A percentile compares a stretch with the other conserved stretches of the same genome.
phyloP scores from a whole-genome alignment of 2,888 invertebrate species.

The Deroplatys truncata region DNA sequence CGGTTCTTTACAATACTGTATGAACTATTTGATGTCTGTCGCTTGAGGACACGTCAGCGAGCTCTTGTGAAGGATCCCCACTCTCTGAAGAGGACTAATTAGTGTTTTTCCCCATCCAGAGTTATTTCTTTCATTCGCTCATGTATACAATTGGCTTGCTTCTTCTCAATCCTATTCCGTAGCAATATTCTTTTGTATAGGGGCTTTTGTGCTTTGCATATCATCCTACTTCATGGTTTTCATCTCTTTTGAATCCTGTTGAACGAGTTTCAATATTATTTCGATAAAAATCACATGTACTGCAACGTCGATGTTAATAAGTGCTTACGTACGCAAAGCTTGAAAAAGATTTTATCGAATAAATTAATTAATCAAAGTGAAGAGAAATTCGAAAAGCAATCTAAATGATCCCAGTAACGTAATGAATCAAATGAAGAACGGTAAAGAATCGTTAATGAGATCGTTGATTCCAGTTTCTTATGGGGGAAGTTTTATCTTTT shows the following conservation, averaged over 20 bases:
- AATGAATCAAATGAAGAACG: too few relatives aligned
- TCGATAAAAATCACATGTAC: not conserved
- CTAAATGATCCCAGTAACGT: not conserved
- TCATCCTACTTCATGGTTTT: not conserved
- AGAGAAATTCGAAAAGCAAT: not conserved
- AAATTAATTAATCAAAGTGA: not conserved
- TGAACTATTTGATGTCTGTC: not conserved
- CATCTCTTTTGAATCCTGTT: not conserved
- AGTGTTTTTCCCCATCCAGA: not conserved
- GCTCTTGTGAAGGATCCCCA: not conserved
- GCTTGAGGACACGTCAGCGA: not conserved
- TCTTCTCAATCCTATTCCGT: not conserved
- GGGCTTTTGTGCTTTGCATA: not conserved
- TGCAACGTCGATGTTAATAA: not conserved
- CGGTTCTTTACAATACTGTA: not conserved
- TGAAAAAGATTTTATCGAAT: not conserved
- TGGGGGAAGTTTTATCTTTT: too few relatives aligned
- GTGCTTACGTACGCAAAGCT: not conserved
- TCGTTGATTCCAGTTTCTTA: too few relatives aligned
- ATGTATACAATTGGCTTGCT: not conserved
- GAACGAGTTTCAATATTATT: not conserved
- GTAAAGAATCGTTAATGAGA: too few relatives aligned
- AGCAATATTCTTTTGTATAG: not conserved
- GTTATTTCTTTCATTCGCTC: not conserved
- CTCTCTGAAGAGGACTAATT: not conserved